Evolutionary conservation across 2,797 vertebrate genomes (phyloP).

Genomic region (Knipowitschia caucasica): DNA sequence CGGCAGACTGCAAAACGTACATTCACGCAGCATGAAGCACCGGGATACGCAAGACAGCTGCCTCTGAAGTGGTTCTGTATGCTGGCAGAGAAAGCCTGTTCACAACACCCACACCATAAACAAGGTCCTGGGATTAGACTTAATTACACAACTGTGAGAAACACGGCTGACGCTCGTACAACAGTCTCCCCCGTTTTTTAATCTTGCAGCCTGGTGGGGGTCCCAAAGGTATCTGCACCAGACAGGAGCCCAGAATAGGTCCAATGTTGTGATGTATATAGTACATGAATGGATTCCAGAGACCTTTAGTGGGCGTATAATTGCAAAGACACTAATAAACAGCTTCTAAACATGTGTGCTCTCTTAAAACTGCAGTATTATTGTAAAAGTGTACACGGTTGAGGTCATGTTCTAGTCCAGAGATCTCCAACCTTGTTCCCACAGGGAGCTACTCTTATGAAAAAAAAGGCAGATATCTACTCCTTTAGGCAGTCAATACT

Average conservation of each 20-base stretch:
- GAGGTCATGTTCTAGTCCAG: too few relatives aligned
- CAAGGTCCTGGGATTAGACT: slow-evolving; percentile 66
- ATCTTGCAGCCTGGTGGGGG: slow-evolving; percentile 58
- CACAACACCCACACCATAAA: slow-evolving; percentile 58
- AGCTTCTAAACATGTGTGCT: too few relatives aligned
- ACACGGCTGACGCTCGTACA: slow-evolving; percentile 64
- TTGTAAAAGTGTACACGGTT: too few relatives aligned
- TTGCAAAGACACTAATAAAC: background rate
- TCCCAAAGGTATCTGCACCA: slow-evolving; percentile 55
- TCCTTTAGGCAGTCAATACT: too few relatives aligned
- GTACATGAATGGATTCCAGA: background rate
- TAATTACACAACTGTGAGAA: slow-evolving; percentile 71
- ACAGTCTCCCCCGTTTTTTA: slow-evolving; percentile 62
- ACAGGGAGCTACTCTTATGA: too few relatives aligned
- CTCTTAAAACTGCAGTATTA: too few relatives aligned
- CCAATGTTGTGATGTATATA: background rate
- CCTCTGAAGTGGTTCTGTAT: slow-evolving; percentile 44
- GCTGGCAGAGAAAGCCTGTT: slow-evolving; percentile 60
- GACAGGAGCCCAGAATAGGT: slow-evolving; percentile 39
- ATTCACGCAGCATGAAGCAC: slow-evolving; percentile 29
- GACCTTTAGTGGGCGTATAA: too few relatives aligned
- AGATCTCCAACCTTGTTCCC: too few relatives aligned
- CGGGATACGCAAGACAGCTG: slow-evolving; percentile 39
- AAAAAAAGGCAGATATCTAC: too few relatives aligned
- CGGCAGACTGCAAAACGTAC: slow-evolving; percentile 25